Evolutionary conservation across 2,113 vertebrate species (phyloP), one percentile per base, ranked within the genome.

Genomic region (Trogon surrucura): DNA sequence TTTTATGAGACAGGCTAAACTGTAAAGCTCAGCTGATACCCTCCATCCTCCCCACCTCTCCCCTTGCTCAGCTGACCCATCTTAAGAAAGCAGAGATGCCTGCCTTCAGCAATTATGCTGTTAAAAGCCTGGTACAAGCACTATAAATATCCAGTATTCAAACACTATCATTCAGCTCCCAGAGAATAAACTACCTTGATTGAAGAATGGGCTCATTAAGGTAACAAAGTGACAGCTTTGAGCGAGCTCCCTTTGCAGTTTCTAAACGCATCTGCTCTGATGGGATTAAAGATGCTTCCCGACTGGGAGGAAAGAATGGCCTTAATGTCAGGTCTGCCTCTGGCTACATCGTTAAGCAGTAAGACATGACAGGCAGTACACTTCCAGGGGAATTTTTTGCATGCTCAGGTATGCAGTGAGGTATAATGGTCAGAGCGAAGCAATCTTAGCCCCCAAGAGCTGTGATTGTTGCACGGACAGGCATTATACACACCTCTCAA

Each of bases 181-280:
- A 41, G 85, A 95, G 75, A 85, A 94, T 67, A 88, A 95, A 80
- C 71, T 36, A 91, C 69, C 45, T 86, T 94, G 93, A 88, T 22
- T 93, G 93, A 96, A 92, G 90, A 96, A 96, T 19, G 48, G 80
- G 41, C 80, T 95, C 88, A 92, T 95, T 92, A 95, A 72, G 56
- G 60, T 69, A 96, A 84, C 1, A 30, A 67, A 92, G 48, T 72
- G 92, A 97, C 92, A 96, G 82, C 80, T 92, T 19, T 78, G 85
- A 83, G 82, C 75, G 80, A 83, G 71, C 81, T 97, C 23, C 4
- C 14, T 80, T 94, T 85, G 80, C 93, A 80, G 57, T 93, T 94
- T 86, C 88, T 86, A 67, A 93, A 90, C 81, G 90, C 27, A 45
- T 86, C 79, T 53, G 65, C 65, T 86, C 93, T 84, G 93, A 94